phyloP scores from a whole-genome alignment of 2,888 invertebrate species.

The Leucozona laternaria region DNA sequence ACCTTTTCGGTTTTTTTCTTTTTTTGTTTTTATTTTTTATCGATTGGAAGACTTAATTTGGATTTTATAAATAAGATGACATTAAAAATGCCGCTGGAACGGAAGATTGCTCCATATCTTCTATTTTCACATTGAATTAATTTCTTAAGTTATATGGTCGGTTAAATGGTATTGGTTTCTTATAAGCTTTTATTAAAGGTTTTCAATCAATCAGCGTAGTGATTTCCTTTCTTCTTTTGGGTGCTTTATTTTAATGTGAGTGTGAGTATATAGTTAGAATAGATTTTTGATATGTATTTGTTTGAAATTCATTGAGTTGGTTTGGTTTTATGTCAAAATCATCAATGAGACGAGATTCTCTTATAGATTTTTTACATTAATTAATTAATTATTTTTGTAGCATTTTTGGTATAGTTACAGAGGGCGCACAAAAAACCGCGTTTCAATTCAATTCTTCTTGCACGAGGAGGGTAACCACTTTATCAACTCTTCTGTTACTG shows the following conservation, averaged over 20 bases:
- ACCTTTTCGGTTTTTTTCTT: neutral
- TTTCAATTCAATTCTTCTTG: no score
- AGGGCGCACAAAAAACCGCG: no score
- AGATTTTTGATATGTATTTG: neutral
- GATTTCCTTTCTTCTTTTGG: conserved; percentile 8
- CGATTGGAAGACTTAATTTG: conserved; percentile 59
- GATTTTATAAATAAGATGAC: conserved; percentile 62
- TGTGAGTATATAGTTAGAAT: neutral
- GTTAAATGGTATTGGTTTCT: neutral
- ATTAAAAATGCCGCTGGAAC: conserved; percentile 72
- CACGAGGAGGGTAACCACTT: no score
- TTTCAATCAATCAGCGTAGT: conserved; percentile 1
- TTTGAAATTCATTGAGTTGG: neutral
- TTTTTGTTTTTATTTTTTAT: neutral
- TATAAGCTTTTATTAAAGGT: conserved; percentile 41
- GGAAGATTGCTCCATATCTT: conserved; percentile 64
- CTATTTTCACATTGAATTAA: conserved; percentile 59
- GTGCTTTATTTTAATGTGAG: neutral
- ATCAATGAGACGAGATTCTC: no score
- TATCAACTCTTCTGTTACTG: no score
- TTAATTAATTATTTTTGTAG: no score
- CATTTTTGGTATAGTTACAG: no score
- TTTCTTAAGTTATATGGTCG: conserved; percentile 57
- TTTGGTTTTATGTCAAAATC: no score
- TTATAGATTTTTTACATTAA: no score